A percentile compares a stretch with the other conserved stretches of the same genome.
Conservation (phyloP, 2,113 vertebrate genomes). For the Camelus bactrianus region DNA sequence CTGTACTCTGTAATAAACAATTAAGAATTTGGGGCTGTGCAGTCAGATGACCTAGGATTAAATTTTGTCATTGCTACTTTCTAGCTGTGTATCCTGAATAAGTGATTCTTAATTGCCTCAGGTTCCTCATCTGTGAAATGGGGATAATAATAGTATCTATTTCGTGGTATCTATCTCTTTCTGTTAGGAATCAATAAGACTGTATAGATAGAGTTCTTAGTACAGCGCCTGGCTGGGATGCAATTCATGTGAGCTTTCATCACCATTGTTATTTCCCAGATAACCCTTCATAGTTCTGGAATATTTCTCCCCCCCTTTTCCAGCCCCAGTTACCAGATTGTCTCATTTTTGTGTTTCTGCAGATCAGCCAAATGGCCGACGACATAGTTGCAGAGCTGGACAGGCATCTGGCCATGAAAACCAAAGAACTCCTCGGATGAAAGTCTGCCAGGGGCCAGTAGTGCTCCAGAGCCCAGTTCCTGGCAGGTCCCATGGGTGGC, state of each 20-base stretch:
- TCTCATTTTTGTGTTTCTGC: slow-evolving; percentile 60
- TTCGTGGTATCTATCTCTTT: neutral
- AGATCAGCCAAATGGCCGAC: slow-evolving; percentile 98
- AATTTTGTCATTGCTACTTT: neutral
- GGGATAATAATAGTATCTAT: neutral
- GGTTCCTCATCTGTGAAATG: slow-evolving; percentile 31
- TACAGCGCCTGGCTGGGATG: neutral
- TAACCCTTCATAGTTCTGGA: neutral
- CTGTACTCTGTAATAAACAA: neutral
- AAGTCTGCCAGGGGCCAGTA: neutral
- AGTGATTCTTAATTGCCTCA: neutral
- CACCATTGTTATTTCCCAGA: neutral
- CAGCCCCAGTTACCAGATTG: fast-evolving
- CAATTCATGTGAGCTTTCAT: neutral
- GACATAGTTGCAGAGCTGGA: slow-evolving; percentile 90
- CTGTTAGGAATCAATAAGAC: neutral
- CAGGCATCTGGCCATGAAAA: slow-evolving; percentile 93
- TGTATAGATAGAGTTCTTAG: neutral
- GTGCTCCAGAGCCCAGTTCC: neutral
- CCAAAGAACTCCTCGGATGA: slow-evolving; percentile 95
- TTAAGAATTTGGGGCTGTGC: slow-evolving; percentile 2
- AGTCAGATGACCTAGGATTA: neutral
- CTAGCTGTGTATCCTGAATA: neutral
- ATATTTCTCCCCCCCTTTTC: neutral
- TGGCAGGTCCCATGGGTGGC: neutral